A percentile compares a stretch with the other conserved stretches of the same genome.
Evolutionary conservation across 2,888 invertebrate species (phyloP).

Genomic region (Clostera curtula): DNA sequence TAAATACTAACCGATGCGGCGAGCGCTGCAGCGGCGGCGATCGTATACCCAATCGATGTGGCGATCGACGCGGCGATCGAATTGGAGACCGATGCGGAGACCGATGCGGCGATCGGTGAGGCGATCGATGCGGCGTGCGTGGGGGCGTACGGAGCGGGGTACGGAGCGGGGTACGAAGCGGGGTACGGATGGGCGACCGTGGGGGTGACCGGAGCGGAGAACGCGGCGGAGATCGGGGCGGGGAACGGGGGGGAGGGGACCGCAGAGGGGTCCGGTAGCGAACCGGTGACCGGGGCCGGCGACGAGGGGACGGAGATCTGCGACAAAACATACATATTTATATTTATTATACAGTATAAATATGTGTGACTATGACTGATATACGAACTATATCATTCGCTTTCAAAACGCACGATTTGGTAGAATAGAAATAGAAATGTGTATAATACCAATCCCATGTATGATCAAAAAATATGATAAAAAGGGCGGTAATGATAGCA

Average conservation of each 20-base stretch:
- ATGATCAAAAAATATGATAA: too few species aligned
- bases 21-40: conserved; percentile 32
- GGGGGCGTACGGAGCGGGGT: conserved; percentile 30
- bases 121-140: conserved; percentile 33
- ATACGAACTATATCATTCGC: too few species aligned
- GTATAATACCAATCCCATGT: too few species aligned
- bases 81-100: conserved; percentile 26
- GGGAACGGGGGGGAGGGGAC: too few species aligned
- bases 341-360: neutral
- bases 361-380: neutral
- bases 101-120: conserved; percentile 8
- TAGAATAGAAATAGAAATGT: too few species aligned
- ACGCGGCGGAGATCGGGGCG: conserved; percentile 39
- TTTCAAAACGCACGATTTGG: too few species aligned
- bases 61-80: conserved; percentile 26
- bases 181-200: conserved; percentile 27
- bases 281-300: conserved; percentile 65
- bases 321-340: neutral
- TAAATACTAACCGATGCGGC: conserved; percentile 42
- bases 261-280: conserved; percentile 27
- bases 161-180: conserved; percentile 29
- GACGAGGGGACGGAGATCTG: conserved; percentile 65
- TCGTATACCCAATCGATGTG: conserved; percentile 31
- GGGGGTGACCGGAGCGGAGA: conserved; percentile 33
- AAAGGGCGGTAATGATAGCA: too few species aligned